A percentile compares a stretch with the other conserved stretches of the same genome.
Evolutionary conservation across 2,113 vertebrate species (phyloP).

Genomic region (Scomber japonicus): DNA sequence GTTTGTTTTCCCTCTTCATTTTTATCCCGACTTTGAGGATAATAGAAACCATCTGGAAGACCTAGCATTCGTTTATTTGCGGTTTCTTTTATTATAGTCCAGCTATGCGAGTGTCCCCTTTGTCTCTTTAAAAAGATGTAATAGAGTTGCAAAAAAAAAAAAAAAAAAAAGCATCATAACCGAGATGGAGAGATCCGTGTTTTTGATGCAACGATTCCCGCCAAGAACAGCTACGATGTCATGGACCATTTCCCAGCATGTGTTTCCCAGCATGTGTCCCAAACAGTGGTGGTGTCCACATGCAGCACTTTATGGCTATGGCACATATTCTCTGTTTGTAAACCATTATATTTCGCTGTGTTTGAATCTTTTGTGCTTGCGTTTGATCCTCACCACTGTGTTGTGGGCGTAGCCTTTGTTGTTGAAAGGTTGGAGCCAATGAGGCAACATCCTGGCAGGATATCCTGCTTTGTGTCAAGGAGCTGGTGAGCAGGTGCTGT

Average conservation of each 20-base stretch:
- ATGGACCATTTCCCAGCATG: conserved; percentile 27
- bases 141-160: neutral
- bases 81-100: conserved; percentile 53
- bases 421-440: conserved; percentile 31
- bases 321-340: conserved; percentile 26
- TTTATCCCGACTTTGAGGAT: conserved; percentile 68
- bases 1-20: conserved; percentile 64
- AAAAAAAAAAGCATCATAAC: conserved; percentile 3
- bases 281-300: conserved; percentile 2
- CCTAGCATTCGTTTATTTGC: conserved; percentile 70
- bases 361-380: conserved; percentile 7
- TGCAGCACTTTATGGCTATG: conserved; percentile 19
- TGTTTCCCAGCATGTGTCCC: conserved; percentile 35
- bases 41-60: conserved; percentile 77
- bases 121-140: conserved; percentile 40
- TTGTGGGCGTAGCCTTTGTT: conserved; percentile 48
- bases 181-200: conserved; percentile 10
- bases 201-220: conserved; percentile 14
- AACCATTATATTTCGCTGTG: conserved; percentile 7
- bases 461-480: conserved; percentile 65
- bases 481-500: conserved; percentile 62
- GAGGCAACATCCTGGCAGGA: conserved; percentile 65
- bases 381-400: conserved; percentile 45
- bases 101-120: conserved; percentile 36
- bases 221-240: conserved; percentile 30